Evolutionary conservation across 2,888 invertebrate species (phyloP).

Genomic region (Pollenia amentaria): DNA sequence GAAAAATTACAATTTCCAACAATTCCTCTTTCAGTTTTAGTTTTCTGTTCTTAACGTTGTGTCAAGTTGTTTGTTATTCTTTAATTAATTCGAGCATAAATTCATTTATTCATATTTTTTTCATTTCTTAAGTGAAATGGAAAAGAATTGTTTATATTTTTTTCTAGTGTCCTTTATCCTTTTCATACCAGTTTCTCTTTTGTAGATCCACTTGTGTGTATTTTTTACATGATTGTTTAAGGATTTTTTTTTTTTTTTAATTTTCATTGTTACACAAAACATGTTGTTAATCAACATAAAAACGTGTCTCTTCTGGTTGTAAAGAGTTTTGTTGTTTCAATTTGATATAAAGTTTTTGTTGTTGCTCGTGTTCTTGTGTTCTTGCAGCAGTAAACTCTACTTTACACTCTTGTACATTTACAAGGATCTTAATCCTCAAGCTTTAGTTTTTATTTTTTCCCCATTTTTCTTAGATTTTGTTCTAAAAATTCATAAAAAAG

Average conservation of each 20-base stretch:
- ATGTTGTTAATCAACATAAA: constrained; percentile 70
- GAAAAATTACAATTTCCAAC: neutral
- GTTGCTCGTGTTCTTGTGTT: constrained; percentile 8
- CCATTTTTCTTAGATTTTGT: neutral
- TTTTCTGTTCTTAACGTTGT: neutral
- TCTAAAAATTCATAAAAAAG: constrained; percentile 21
- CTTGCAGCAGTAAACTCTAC: constrained; percentile 24
- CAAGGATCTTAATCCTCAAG: constrained; percentile 43
- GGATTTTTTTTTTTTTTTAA: constrained; percentile 14
- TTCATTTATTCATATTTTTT: neutral
- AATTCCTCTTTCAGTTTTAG: neutral
- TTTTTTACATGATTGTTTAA: constrained; percentile 6
- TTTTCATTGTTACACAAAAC: constrained; percentile 41
- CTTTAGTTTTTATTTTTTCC: constrained; percentile 23
- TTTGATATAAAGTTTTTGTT: neutral
- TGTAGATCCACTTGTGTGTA: neutral
- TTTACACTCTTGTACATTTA: constrained; percentile 44
- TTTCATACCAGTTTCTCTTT: neutral
- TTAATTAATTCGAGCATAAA: constrained; percentile 10
- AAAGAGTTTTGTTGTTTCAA: neutral
- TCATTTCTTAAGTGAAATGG: neutral
- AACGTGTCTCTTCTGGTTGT: constrained; percentile 47
- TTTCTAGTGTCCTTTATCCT: constrained; percentile 8
- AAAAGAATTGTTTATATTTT: constrained; percentile 45
- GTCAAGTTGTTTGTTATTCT: neutral